These are phyloP conservation scores for Rattus norvegicus DNA, from an alignment of 2,113 vertebrate species.

Conservation along the genomic window GRCr8 NC_086020.1:226318501-226319000, in stretches of 20 bases:
- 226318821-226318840: neutral
- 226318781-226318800: neutral
- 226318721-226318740: neutral
- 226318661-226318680: neutral
- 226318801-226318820: neutral
- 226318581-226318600: neutral
- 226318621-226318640: neutral
- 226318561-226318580: neutral
- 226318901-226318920: neutral
- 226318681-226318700: neutral
- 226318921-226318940: neutral
- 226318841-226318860: neutral
- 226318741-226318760: neutral
- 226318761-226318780: neutral
- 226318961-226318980: neutral
- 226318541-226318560: constrained; percentile 10
- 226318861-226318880: neutral
- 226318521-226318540: neutral
- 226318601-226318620: neutral
- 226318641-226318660: neutral
- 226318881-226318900: neutral
- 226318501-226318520: neutral
- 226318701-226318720: neutral
- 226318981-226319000: neutral
- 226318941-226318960: neutral